A percentile compares a stretch with the other conserved stretches of the same genome.
Evolutionary conservation across 1,140 invertebrate genomes (phyloP).

Genomic region (Drosophila subpulchrella): DNA sequence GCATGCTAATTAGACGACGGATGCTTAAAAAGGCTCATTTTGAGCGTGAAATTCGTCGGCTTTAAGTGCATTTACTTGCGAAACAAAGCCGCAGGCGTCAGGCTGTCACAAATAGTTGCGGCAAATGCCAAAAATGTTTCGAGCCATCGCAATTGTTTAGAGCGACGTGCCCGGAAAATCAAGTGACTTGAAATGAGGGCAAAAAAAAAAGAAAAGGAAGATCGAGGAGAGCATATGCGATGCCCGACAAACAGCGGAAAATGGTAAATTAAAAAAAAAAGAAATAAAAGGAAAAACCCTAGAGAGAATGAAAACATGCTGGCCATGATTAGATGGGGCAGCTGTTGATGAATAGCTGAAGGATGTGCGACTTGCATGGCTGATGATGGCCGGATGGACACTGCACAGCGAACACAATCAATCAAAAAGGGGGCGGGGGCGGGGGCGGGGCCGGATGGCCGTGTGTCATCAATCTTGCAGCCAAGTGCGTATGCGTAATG

Average conservation of each 20-base stretch:
- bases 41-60: conserved; percentile 67
- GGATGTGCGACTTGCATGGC: conserved; percentile 49
- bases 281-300: conserved; percentile 21
- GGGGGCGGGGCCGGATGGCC: background rate
- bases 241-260: conserved; percentile 38
- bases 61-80: conserved; percentile 57
- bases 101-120: conserved; percentile 70
- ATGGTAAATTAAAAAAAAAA: conserved; percentile 49
- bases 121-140: conserved; percentile 45
- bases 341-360: conserved; percentile 52
- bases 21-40: conserved; percentile 10
- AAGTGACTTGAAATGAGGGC: conserved; percentile 4
- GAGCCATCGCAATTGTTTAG: conserved; percentile 41
- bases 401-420: conserved; percentile 35
- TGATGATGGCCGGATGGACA: conserved; percentile 42
- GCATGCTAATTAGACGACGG: conserved; percentile 60
- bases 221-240: conserved; percentile 31
- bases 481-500: conserved; percentile 53
- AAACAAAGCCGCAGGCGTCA: conserved; percentile 37
- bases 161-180: conserved; percentile 39
- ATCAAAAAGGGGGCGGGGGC: conserved; percentile 26
- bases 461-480: conserved; percentile 52
- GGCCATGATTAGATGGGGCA: conserved; percentile 44
- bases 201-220: background rate
- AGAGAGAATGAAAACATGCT: conserved; percentile 35